These are phyloP conservation scores for Microplitis deprimator DNA, from an alignment of 2,888 invertebrate species.

Conservation along the genomic window DNA sequence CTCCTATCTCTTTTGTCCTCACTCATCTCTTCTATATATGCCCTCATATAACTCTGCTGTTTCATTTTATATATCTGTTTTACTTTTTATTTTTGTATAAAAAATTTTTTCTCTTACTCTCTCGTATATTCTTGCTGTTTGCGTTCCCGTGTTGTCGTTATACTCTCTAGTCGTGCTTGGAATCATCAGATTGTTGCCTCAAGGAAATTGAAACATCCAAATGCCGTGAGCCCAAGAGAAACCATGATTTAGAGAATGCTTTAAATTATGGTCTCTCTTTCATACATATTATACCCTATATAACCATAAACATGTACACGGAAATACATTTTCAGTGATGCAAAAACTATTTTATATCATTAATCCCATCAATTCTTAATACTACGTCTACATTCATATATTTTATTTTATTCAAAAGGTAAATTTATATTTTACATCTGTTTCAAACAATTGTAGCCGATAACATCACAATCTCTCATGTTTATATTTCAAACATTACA, in stretches of 20 bases:
- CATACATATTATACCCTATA: constrained; percentile 54
- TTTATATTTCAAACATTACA: no score
- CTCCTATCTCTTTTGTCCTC: constrained; percentile 23
- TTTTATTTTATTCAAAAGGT: constrained; percentile 4
- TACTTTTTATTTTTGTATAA: constrained; percentile 34
- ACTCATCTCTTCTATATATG: constrained; percentile 38
- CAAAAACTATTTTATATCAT: constrained; percentile 24
- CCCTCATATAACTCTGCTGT: not conserved
- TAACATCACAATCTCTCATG: no score
- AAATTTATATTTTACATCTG: not conserved
- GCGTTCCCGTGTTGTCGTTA: constrained; percentile 30
- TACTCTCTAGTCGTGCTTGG: constrained; percentile 43
- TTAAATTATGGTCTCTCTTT: constrained; percentile 64
- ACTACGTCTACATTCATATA: constrained; percentile 10
- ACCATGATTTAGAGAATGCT: constrained; percentile 68
- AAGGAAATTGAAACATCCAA: constrained; percentile 83
- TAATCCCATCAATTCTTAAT: constrained; percentile 30
- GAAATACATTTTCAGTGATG: not conserved
- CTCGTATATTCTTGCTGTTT: constrained; percentile 26
- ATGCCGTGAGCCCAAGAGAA: constrained; percentile 63
- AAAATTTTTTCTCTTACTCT: constrained; percentile 43
- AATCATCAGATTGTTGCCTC: constrained; percentile 79
- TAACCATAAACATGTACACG: constrained; percentile 56
- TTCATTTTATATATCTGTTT: constrained; percentile 37
- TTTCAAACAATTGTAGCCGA: not conserved